Evolutionary conservation across 2,797 vertebrate species (phyloP).

Genomic region (Brachyalestes nurse): DNA sequence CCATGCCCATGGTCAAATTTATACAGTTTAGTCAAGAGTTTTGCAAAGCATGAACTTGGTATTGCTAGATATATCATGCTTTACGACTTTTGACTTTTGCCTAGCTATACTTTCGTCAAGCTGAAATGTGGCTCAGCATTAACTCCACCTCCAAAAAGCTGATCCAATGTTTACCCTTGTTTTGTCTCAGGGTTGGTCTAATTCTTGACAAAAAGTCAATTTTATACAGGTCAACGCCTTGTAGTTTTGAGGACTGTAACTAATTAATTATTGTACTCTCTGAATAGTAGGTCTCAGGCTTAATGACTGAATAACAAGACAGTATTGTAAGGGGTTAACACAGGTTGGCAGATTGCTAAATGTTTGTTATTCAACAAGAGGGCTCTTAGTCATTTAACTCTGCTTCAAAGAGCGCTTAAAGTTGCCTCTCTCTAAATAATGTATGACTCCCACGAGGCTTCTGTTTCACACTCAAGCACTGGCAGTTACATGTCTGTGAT

Average conservation of each 20-base stretch:
- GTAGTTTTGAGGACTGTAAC: neutral
- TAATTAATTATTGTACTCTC: neutral
- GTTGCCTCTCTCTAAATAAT: conserved; percentile 37
- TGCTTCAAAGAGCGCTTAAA: conserved; percentile 16
- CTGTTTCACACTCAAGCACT: conserved; percentile 45
- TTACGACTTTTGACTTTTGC: too few relatives aligned
- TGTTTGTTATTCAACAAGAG: conserved; percentile 10
- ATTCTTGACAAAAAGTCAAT: too few relatives aligned
- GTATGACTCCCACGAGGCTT: conserved; percentile 42
- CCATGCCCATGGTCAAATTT: too few relatives aligned
- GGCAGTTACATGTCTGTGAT: conserved; percentile 8
- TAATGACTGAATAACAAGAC: neutral
- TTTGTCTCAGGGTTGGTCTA: too few relatives aligned
- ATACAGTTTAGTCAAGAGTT: too few relatives aligned
- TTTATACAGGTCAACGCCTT: too few relatives aligned
- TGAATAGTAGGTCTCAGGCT: neutral
- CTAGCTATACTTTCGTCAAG: too few relatives aligned
- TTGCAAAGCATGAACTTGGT: too few relatives aligned
- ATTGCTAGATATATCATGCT: too few relatives aligned
- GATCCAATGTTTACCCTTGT: too few relatives aligned
- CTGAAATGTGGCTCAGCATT: too few relatives aligned
- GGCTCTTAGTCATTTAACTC: conserved; percentile 9
- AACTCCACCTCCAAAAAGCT: too few relatives aligned
- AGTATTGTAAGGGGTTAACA: neutral
- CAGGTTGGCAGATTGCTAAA: neutral